Evolutionary conservation across 2,888 invertebrate species (phyloP).

Genomic region (Blomia tropicalis): DNA sequence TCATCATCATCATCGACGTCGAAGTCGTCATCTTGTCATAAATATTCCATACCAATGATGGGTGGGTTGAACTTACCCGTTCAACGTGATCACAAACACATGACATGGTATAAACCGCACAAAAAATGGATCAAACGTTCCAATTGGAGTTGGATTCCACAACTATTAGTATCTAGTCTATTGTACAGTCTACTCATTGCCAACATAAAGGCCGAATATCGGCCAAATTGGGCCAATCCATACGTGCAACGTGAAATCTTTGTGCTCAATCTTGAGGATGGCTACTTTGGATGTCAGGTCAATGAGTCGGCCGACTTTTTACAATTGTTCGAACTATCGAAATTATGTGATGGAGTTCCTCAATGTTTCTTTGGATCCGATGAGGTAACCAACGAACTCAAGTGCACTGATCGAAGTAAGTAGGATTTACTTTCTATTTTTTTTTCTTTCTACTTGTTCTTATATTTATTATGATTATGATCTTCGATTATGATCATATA

Average conservation of each 20-base stretch:
- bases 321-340: constrained; percentile 83
- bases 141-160: neutral
- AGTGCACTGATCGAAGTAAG: constrained; percentile 66
- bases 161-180: neutral
- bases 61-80: neutral
- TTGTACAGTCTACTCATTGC: neutral
- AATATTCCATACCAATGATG: neutral
- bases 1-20: no score
- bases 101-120: no score
- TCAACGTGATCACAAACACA: constrained; percentile 4
- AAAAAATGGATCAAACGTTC: neutral
- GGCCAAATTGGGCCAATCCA: constrained; percentile 28
- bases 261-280: constrained; percentile 90
- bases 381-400: constrained; percentile 69
- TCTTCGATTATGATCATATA: no score
- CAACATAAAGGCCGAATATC: constrained; percentile 27
- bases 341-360: constrained; percentile 73
- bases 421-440: constrained; percentile 28
- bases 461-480: no score
- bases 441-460: neutral
- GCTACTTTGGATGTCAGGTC: constrained; percentile 91
- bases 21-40: neutral
- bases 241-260: constrained; percentile 57
- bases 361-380: constrained; percentile 84
- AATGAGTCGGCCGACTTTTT: constrained; percentile 87